Evolutionary conservation across 2,113 vertebrate genomes (phyloP).

Genomic region (Rhea pennata): DNA sequence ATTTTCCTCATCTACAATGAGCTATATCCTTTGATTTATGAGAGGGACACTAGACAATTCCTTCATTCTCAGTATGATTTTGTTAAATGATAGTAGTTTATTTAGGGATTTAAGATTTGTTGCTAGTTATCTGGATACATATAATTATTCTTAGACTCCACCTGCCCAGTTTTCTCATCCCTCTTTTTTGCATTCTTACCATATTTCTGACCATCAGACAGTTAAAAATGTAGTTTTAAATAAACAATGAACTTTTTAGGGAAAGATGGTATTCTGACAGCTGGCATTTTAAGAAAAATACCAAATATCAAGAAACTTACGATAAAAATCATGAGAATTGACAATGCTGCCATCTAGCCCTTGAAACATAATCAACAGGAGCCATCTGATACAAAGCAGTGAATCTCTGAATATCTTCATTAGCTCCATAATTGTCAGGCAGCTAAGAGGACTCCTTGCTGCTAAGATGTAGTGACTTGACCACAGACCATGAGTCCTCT

Average conservation of each 20-base stretch:
- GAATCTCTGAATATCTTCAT: neutral
- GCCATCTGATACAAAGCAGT: neutral
- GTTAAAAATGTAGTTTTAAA: neutral
- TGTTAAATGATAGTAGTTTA: neutral
- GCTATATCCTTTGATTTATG: neutral
- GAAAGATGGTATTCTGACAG: neutral
- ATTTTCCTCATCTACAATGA: neutral
- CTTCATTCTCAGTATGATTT: neutral
- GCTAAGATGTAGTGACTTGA: neutral
- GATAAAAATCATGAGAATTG: slow-evolving; percentile 39
- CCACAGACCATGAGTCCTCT: neutral
- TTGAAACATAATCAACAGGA: slow-evolving; percentile 8
- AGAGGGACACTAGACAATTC: neutral
- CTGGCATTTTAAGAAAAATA: slow-evolving; percentile 8
- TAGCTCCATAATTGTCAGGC: neutral
- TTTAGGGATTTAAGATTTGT: neutral
- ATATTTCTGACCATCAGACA: neutral
- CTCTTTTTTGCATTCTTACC: neutral
- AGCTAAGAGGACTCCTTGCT: neutral
- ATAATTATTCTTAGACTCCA: neutral
- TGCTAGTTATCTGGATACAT: fast-evolving
- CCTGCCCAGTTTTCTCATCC: neutral
- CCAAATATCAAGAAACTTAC: neutral
- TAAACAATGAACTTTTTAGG: neutral
- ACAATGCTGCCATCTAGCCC: slow-evolving; percentile 68